Percentiles rank a stretch among this genome's conserved stretches.
phyloP scores from a whole-genome alignment of 2,888 invertebrate species.

The Leptopilina syphax region DNA sequence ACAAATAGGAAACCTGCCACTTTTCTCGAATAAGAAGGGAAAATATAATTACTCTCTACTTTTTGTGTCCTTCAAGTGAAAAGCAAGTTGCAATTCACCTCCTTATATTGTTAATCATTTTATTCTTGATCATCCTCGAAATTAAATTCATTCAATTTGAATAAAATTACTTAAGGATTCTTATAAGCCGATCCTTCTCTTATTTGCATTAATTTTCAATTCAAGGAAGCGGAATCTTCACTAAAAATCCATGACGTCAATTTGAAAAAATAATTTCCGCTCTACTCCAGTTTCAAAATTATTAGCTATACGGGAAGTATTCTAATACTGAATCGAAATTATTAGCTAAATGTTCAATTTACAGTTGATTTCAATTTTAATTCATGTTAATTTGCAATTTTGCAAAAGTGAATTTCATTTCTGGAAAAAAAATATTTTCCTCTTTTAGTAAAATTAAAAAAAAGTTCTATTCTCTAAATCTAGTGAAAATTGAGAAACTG shows the following conservation, averaged over 20 bases:
- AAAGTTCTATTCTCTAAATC: no score
- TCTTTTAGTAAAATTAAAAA: no score
- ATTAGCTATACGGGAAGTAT: background rate
- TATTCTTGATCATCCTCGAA: background rate
- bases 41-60: constrained; percentile 3
- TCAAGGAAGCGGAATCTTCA: constrained; percentile 13
- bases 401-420: no score
- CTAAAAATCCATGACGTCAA: constrained; percentile 15
- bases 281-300: background rate
- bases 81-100: constrained; percentile 15
- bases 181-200: background rate
- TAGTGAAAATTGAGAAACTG: no score
- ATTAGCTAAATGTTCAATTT: no score
- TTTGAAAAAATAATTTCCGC: background rate
- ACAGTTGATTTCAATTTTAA: no score
- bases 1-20: constrained; percentile 13
- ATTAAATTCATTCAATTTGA: constrained; percentile 1
- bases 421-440: no score
- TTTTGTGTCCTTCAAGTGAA: constrained; percentile 29
- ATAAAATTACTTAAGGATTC: constrained; percentile 3
- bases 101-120: background rate
- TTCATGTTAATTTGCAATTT: no score
- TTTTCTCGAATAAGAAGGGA: constrained; percentile 13
- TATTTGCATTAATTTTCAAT: constrained; percentile 20
- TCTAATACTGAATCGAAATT: background rate